phyloP scores from a whole-genome alignment of 2,113 vertebrate species.

The Cairina moschata region DNA sequence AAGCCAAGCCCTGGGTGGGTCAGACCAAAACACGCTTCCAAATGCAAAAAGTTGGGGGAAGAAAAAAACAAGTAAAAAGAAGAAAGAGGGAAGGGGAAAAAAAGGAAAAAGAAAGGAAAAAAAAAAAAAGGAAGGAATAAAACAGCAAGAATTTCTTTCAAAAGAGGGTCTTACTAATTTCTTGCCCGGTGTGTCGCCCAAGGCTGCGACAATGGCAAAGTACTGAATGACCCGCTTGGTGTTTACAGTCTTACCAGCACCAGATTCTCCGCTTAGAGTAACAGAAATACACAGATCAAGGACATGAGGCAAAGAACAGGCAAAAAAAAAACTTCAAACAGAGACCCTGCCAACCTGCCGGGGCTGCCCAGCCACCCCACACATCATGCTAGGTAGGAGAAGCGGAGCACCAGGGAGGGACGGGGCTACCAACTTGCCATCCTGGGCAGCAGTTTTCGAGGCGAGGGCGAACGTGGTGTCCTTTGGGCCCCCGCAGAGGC shows the following conservation, averaged over 20 bases:
- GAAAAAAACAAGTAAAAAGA: not conserved
- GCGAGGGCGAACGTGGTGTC: not conserved
- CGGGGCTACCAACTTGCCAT: accelerated
- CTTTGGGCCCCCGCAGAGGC: not conserved
- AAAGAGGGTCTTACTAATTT: conserved; percentile 81
- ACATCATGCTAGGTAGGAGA: not conserved
- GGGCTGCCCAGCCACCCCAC: not conserved
- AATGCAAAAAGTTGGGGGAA: conserved; percentile 34
- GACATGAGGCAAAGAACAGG: conserved; percentile 62
- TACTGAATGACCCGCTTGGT: conserved; percentile 98
- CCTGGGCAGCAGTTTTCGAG: not conserved
- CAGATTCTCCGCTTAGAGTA: conserved; percentile 94
- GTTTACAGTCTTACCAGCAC: conserved; percentile 99
- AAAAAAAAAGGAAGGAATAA: not conserved
- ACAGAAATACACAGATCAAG: conserved; percentile 83
- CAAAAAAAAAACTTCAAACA: not conserved
- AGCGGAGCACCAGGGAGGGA: accelerated
- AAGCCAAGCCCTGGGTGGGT: conserved; percentile 54
- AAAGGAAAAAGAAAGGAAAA: not conserved
- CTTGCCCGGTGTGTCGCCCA: conserved; percentile 90
- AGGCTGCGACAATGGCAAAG: conserved; percentile 96
- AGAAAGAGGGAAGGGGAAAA: not conserved
- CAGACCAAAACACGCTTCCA: conserved; percentile 64
- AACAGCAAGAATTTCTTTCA: conserved; percentile 60
- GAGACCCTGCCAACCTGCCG: not conserved